Percentiles rank a stretch among this genome's conserved stretches.
These are phyloP conservation scores for Cataglyphis rosenhaueri DNA, from an alignment of 2,888 invertebrate species.

Conservation along the genomic window DNA sequence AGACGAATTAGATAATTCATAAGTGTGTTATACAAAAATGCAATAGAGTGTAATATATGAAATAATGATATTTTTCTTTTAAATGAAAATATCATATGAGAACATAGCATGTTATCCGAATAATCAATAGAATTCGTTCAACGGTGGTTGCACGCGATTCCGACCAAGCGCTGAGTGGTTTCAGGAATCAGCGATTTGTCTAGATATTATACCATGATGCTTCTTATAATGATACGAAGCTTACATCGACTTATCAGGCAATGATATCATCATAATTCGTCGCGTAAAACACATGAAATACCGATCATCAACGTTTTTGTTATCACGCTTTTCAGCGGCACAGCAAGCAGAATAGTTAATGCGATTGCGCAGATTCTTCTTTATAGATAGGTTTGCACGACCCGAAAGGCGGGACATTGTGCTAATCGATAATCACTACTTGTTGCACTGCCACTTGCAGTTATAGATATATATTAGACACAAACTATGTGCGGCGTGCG, in stretches of 20 bases:
- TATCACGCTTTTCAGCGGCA: not conserved
- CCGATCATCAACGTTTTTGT: not conserved
- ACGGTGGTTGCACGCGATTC: not conserved
- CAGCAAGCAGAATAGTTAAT: not conserved
- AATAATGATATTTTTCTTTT: not conserved
- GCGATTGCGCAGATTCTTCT: constrained; percentile 23
- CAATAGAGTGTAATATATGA: not conserved
- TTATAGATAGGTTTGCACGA: not conserved
- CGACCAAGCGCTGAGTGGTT: constrained; percentile 65
- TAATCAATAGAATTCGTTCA: constrained; percentile 24
- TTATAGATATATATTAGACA: not conserved
- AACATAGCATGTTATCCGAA: not conserved
- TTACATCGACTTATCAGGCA: not conserved
- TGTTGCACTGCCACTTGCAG: constrained; percentile 32
- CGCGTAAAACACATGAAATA: not conserved
- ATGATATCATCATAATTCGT: constrained; percentile 13
- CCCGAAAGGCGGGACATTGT: not conserved
- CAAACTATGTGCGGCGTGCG: not conserved
- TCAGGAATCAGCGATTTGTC: constrained; percentile 62
- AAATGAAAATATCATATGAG: not conserved
- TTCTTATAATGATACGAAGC: not conserved
- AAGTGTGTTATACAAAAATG: not conserved
- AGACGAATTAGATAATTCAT: not conserved
- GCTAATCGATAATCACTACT: constrained; percentile 33
- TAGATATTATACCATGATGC: constrained; percentile 39